Conservation (phyloP, 2,113 vertebrate genomes). For the Embiotoca jacksoni region DNA sequence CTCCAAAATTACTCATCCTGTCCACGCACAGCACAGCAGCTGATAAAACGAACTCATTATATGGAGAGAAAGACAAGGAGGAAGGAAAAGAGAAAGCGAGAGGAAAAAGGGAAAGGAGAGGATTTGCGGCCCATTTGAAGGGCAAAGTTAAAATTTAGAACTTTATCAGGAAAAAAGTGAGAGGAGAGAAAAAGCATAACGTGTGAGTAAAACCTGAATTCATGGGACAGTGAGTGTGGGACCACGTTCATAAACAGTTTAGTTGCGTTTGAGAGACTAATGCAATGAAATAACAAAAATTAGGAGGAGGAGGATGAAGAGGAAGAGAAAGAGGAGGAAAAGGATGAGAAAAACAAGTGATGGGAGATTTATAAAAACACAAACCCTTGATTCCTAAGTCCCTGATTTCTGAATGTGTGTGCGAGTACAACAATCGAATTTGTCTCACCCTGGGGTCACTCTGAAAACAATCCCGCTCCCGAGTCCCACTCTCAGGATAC, state of each 20-base stretch:
- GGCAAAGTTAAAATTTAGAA: slow-evolving; percentile 60
- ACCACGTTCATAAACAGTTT: slow-evolving; percentile 14
- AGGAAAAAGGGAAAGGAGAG: slow-evolving; percentile 22
- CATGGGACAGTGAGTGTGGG: background rate
- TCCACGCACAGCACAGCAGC: slow-evolving; percentile 58
- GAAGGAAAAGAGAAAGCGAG: slow-evolving; percentile 39
- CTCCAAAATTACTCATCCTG: slow-evolving; percentile 74
- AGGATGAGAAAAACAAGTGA: background rate
- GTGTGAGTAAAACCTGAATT: slow-evolving; percentile 10
- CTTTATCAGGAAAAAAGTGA: slow-evolving; percentile 27
- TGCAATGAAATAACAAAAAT: too few relatives aligned
- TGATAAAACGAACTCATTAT: slow-evolving; percentile 75
- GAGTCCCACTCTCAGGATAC: slow-evolving; percentile 16
- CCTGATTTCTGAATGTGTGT: slow-evolving; percentile 5
- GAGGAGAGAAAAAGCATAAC: slow-evolving; percentile 2
- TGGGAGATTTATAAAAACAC: background rate
- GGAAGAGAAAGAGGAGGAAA: background rate
- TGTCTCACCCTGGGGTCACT: slow-evolving; percentile 16
- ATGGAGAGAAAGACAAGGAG: slow-evolving; percentile 55
- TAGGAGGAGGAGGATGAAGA: background rate
- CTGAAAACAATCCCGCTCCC: slow-evolving; percentile 20
- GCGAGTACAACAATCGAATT: slow-evolving; percentile 10
- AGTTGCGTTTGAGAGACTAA: too few relatives aligned
- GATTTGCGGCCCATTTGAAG: slow-evolving; percentile 55
- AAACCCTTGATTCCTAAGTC: slow-evolving; percentile 16